Percentiles rank a stretch among this genome's conserved stretches.
phyloP scores from a whole-genome alignment of 37 sponge, comb jelly and placozoan genomes.

The Eunapius fragilis region DNA sequence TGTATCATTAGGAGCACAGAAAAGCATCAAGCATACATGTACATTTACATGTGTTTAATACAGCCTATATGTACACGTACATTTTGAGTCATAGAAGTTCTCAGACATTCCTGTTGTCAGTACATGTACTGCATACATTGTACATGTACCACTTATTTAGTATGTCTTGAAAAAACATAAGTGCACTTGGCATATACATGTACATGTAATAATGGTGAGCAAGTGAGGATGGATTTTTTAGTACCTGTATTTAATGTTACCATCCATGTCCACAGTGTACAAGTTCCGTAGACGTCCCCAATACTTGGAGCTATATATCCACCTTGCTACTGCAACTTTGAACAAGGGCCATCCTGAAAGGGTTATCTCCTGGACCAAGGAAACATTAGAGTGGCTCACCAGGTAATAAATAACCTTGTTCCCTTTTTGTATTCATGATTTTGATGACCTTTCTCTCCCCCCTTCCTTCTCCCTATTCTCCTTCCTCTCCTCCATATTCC shows the following conservation, averaged over 20 bases:
- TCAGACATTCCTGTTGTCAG: no score
- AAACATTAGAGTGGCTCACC: constrained; percentile 78
- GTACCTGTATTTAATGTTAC: no score
- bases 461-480: neutral
- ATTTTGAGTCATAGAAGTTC: no score
- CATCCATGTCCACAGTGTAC: constrained; percentile 64
- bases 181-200: neutral
- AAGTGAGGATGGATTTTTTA: no score
- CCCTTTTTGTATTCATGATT: neutral
- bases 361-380: constrained; percentile 72
- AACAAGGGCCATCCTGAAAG: constrained; percentile 46
- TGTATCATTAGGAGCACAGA: no score
- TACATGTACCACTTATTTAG: no score
- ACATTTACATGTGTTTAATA: no score
- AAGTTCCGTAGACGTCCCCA: constrained; percentile 88
- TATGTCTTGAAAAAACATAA: no score
- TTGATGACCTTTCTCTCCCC: neutral
- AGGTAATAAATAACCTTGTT: constrained; percentile 3
- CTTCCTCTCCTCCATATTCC: neutral
- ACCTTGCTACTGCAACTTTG: constrained; percentile 64
- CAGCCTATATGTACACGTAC: no score
- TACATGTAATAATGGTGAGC: no score
- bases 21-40: no score
- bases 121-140: neutral
- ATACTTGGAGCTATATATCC: constrained; percentile 87